Evolutionary conservation across 2,113 vertebrate species (phyloP), one percentile per base, ranked within the genome.

Genomic region (Muntiacus muntjak): DNA sequence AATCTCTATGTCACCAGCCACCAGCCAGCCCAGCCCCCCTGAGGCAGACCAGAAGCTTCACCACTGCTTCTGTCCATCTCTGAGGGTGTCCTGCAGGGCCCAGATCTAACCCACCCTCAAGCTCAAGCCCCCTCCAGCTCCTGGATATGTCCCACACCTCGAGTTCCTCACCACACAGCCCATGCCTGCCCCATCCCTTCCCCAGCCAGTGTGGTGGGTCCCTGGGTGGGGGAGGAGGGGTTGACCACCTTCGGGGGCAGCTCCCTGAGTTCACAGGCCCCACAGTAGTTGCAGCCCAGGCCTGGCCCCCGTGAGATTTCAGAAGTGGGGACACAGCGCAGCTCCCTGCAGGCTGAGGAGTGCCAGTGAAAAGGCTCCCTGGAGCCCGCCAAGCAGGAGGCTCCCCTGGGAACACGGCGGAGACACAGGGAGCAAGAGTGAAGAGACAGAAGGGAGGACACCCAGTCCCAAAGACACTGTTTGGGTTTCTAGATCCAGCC

Each of bases 291-390:
- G 2, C 7, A 54, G 60, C 89, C 52, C 19, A 25, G 28, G 54
- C 55, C 82, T 33, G 36, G 36, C 12, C 55, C 60, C 0, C 1
- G 2, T 0, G 4, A 50, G 30, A 19, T 1, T 0, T 23, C 50
- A 57, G 45, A 25, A 54, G 19, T 6, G 15, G 43, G 50, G 40
- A 16, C 25, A 30, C 0, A 0, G 16, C 28, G 25, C 1, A 3
- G 82, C 54, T 84, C 43, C 28, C 33, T 4, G 82, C 2, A 60
- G 92, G 87, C 21, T 7, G 19, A 74, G 58, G 40, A 4, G 50
- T 87, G 16, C n/a, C 79, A 7, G 36, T 40, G 78, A 55, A 71
- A 52, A 33, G 62, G 19, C 14, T 52, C 19, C 2, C 26, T 5
- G 3, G 5, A 40, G 55, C 54, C 64, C n/a, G 2, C 14, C 13